Evolutionary conservation across 2,888 invertebrate genomes (phyloP), one percentile per base, ranked within the genome.

Genomic region (Halocaridina rubra): DNA sequence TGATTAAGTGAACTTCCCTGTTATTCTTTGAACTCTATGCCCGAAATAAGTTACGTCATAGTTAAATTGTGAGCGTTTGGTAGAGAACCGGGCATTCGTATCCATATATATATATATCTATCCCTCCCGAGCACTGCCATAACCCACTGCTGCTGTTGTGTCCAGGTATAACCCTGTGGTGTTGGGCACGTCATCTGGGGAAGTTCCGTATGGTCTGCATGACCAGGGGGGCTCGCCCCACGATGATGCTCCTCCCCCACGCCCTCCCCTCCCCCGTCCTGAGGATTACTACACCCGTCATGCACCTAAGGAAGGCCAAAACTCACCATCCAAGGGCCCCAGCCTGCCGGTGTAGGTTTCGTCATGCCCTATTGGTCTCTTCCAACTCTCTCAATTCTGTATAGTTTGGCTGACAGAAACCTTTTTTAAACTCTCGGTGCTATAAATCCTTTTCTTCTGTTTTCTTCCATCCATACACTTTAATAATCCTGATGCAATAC

Each of bases 251-350:
- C 81, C 87, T 53, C 96, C 96, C 27, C 96, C 96, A 0, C 91
- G 96, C 88, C 96, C 96, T 16, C 96, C 97, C 3, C 96, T 96
- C 3, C 97, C 96, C 0, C 93, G 96, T 90, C 94, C 94, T 74
- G 96, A 96, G 92, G 95, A 95, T 95, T 91, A 84, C 88, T 84
- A 24, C 74, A 82, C 84, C 71, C 84, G 80, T 61, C 85, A 81
- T 59, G 80, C 80, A 76, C 79, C 79, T 61, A 80, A 77, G 77
- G 84, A 71, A 61, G 80, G 80, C 84, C 77, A 84, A 75, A 80
- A 80, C 74, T 86, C 82, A 77, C 84, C 84, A 67, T 75, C 75
- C 80, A 82, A 82, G 77, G 80, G 80, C 80, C 80, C 80, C 72
- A 80, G 71, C 71, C 71, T 61, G 71, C 80, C 80, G 80, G 82